Evolutionary conservation across 2,888 invertebrate species (phyloP).

Genomic region (Yponomeuta evonymella): DNA sequence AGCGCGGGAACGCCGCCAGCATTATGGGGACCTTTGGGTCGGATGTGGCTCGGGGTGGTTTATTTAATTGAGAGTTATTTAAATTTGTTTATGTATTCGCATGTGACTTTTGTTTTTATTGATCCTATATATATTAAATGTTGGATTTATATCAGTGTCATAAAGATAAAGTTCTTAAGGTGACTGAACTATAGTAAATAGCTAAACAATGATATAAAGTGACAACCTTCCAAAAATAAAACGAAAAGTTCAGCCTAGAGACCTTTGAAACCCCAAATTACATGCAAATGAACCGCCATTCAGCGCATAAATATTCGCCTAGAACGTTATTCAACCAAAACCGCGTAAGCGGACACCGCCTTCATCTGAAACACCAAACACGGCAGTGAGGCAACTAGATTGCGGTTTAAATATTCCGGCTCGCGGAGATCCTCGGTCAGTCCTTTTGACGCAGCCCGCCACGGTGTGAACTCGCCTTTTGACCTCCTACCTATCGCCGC

Average conservation of each 20-base stretch:
- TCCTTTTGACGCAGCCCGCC: slow-evolving; percentile 53
- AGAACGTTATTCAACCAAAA: slow-evolving; percentile 4
- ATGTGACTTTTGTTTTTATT: too few species aligned
- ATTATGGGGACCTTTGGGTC: too few species aligned
- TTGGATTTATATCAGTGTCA: too few species aligned
- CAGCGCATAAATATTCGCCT: neutral
- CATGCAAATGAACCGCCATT: neutral
- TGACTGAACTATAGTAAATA: neutral
- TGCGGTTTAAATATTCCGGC: slow-evolving; percentile 47
- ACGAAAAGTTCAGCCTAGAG: neutral
- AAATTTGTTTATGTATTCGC: too few species aligned
- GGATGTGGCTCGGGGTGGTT: too few species aligned
- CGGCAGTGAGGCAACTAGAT: slow-evolving; percentile 43
- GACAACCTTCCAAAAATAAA: neutral
- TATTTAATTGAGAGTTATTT: too few species aligned
- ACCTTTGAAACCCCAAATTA: neutral
- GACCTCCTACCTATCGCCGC: slow-evolving; percentile 68
- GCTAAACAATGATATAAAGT: neutral
- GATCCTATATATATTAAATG: too few species aligned
- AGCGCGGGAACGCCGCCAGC: too few species aligned
- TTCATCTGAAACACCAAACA: slow-evolving; percentile 31
- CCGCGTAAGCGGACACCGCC: slow-evolving; percentile 12
- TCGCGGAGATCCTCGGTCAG: slow-evolving; percentile 56
- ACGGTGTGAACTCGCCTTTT: slow-evolving; percentile 61
- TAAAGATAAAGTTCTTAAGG: too few species aligned